Evolutionary conservation across 2,797 vertebrate species (phyloP).

Genomic region (Hybognathus amarus): DNA sequence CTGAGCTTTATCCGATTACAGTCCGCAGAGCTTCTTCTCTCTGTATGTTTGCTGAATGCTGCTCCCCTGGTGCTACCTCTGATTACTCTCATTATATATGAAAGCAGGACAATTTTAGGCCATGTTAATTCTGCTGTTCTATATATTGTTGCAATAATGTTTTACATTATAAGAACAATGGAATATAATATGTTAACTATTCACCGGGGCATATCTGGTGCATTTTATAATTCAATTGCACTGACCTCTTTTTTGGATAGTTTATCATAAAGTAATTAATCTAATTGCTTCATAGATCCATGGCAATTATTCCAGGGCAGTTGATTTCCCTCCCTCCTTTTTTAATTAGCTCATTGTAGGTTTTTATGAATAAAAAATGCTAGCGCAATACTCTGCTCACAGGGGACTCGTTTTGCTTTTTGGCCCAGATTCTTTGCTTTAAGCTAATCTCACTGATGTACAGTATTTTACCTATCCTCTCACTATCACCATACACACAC

Average conservation of each 20-base stretch:
- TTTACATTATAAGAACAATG: background rate
- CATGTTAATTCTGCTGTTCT: background rate
- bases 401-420: slow-evolving; percentile 43
- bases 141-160: background rate
- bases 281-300: background rate
- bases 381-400: slow-evolving; percentile 27
- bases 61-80: background rate
- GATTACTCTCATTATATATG: slow-evolving; percentile 4
- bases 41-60: background rate
- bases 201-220: background rate
- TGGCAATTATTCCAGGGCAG: slow-evolving; percentile 43
- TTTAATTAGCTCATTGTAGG: slow-evolving; percentile 44
- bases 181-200: slow-evolving; percentile 1
- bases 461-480: slow-evolving; percentile 24
- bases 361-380: slow-evolving; percentile 46
- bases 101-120: slow-evolving; percentile 35
- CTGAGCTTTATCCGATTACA: slow-evolving; percentile 44
- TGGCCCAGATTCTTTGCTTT: slow-evolving; percentile 49
- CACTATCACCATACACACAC: background rate
- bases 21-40: slow-evolving; percentile 1
- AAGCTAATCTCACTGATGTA: slow-evolving; percentile 46
- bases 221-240: slow-evolving; percentile 33
- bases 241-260: slow-evolving; percentile 29
- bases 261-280: slow-evolving; percentile 40
- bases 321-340: slow-evolving; percentile 10